phyloP scores from a whole-genome alignment of 2,797 vertebrate species.

The Pangasius macronema region DNA sequence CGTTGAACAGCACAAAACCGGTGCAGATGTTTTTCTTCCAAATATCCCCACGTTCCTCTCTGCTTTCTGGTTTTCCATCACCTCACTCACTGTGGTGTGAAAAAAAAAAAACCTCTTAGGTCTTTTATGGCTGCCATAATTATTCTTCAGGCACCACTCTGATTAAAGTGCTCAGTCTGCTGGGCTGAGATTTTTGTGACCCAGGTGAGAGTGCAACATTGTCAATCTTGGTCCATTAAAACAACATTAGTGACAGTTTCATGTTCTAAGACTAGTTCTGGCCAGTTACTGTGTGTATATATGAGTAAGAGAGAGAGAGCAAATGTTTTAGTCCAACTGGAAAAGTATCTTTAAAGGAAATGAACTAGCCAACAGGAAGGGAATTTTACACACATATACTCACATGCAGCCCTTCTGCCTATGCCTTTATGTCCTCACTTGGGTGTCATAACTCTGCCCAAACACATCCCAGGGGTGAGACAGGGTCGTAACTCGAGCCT shows the following conservation, averaged over 20 bases:
- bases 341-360: slow-evolving; percentile 6
- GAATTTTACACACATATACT: slow-evolving; percentile 22
- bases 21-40: slow-evolving; percentile 47
- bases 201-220: slow-evolving; percentile 10
- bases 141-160: slow-evolving; percentile 41
- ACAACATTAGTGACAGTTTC: slow-evolving; percentile 36
- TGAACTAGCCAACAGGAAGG: slow-evolving; percentile 21
- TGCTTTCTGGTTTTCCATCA: slow-evolving; percentile 25
- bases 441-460: slow-evolving; percentile 55
- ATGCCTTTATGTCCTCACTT: slow-evolving; percentile 55
- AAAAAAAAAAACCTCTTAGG: slow-evolving; percentile 33
- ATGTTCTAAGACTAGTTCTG: slow-evolving; percentile 29
- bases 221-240: slow-evolving; percentile 42
- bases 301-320: neutral
- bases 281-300: slow-evolving; percentile 26
- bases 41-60: slow-evolving; percentile 1
- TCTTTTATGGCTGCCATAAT: slow-evolving; percentile 44
- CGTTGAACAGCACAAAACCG: neutral
- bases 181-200: slow-evolving; percentile 33
- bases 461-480: slow-evolving; percentile 43
- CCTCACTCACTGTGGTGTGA: slow-evolving; percentile 30
- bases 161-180: slow-evolving; percentile 42
- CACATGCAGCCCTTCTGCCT: slow-evolving; percentile 14
- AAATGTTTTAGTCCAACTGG: neutral
- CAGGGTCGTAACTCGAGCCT: slow-evolving; percentile 54